Percentiles rank a stretch among this genome's conserved stretches.
phyloP scores from a whole-genome alignment of 2,113 vertebrate genomes.

The Heptranchias perlo region DNA sequence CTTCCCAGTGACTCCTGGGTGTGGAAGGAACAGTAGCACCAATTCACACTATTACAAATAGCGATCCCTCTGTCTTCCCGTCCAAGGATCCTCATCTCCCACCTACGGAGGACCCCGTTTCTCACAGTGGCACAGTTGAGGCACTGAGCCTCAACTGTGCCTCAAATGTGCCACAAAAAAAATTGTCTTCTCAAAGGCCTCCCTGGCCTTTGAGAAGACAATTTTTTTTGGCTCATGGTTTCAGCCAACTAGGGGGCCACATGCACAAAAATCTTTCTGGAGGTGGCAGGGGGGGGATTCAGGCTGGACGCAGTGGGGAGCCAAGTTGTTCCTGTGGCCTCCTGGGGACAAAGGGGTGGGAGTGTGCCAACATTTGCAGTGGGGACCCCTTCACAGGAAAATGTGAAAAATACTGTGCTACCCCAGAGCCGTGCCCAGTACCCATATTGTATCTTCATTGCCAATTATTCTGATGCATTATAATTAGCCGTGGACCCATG shows the following conservation, averaged over 20 bases:
- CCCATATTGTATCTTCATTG: background rate
- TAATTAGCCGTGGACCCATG: background rate
- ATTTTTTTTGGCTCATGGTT: too few species aligned
- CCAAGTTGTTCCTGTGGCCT: background rate
- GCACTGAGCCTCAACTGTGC: too few species aligned
- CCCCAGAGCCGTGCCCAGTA: background rate
- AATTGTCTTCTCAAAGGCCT: too few species aligned
- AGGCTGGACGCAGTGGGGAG: too few species aligned
- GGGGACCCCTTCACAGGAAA: background rate
- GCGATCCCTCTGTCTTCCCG: too few species aligned
- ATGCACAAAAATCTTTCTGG: background rate
- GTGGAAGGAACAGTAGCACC: background rate
- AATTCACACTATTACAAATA: too few species aligned
- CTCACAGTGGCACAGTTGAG: too few species aligned
- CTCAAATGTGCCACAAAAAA: too few species aligned
- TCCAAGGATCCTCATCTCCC: too few species aligned
- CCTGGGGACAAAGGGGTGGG: background rate
- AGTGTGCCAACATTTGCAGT: background rate
- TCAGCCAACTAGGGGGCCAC: background rate
- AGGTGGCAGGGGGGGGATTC: background rate
- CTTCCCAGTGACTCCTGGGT: background rate
- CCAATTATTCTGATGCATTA: background rate
- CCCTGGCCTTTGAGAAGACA: background rate
- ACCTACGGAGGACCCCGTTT: too few species aligned
- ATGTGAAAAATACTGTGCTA: background rate